These are phyloP conservation scores for Platorchestia sp. DNA, from an alignment of 1,140 invertebrate species.

Conservation along the genomic window DNA sequence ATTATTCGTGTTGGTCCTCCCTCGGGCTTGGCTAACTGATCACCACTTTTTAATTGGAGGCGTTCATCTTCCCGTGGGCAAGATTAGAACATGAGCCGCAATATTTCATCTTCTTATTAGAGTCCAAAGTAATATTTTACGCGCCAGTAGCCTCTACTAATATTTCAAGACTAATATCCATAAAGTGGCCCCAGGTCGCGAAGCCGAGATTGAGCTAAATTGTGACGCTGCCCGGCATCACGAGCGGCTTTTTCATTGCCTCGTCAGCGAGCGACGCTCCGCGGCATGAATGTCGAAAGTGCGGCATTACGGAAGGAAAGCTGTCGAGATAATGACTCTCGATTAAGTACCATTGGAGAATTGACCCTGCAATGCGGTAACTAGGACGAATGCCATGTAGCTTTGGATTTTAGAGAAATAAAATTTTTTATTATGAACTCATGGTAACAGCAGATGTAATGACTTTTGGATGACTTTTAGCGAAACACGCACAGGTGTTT, in stretches of 20 bases:
- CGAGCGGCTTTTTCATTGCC: neutral
- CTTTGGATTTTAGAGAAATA: too few relatives aligned
- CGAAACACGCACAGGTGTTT: too few relatives aligned
- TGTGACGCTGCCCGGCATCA: neutral
- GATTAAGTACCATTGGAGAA: neutral
- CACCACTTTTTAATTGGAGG: conserved; percentile 48
- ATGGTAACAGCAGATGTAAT: too few relatives aligned
- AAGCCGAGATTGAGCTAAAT: neutral
- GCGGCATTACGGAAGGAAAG: neutral
- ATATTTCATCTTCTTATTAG: conserved; percentile 52
- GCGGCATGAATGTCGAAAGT: neutral
- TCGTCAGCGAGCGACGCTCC: neutral
- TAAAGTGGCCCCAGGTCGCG: conserved; percentile 26
- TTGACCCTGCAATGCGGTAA: too few relatives aligned
- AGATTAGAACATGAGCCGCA: conserved; percentile 19
- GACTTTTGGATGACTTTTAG: too few relatives aligned
- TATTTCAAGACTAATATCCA: conserved; percentile 53
- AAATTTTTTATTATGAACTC: too few relatives aligned
- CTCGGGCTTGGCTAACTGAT: neutral
- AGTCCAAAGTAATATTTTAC: conserved; percentile 21
- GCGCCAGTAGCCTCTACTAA: neutral
- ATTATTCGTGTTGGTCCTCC: neutral
- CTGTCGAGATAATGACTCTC: neutral
- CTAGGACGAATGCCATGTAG: too few relatives aligned
- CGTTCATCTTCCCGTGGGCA: conserved; percentile 15